Base-by-base conservation (phyloP, 2,888 invertebrate genomes). In the Lepidonotus clava region DNA sequence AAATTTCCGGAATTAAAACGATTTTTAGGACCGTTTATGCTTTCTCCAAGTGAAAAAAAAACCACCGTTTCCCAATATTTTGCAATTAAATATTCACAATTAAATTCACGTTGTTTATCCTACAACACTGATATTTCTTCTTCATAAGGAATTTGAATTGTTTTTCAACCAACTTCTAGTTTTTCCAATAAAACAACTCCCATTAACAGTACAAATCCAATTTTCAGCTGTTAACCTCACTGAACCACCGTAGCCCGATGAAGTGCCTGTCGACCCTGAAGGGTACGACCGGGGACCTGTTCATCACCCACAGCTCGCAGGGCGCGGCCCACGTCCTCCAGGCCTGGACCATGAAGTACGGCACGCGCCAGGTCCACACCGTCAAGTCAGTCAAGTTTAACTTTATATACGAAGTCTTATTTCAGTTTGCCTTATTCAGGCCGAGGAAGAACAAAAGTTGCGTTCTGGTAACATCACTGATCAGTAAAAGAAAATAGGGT, bases 321-420 rank as follows among this genome's bases (percentile, higher is more conserved):
- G 80, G 46, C 11, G 14, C 80, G 28, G 24, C 2, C 18, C 28
- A 80, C 80, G 18, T 28, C 6, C n/a, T 80, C 32, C 41, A 80
- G 1, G n/a, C 46, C 6, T 80, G 80, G 80, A 80, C 41, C 21
- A 28, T 80, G 80, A 80, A 80, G 21, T 80, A 80, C 32, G 46
- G 80, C 41, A 80, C 80, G 28, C 41, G 80, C 4, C 46, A 80
- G 1, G 28, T 80, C 28, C 11, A 21, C 1, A 5, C 46, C 14
- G 24, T 41, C 80, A 80, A 46, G 80, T 80, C 4, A 46, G 80
- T 80, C 4, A 6, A 18, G 11, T 36, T n/a, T n/a, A n/a, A n/a
- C n/a, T n/a, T n/a, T n/a, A n/a, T n/a, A n/a, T n/a, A n/a, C n/a
- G n/a, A n/a, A n/a, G n/a, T n/a, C n/a, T n/a, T n/a, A n/a, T n/a